Evolutionary conservation across 2,113 vertebrate genomes (phyloP).

Genomic region (Silurus glanis): DNA sequence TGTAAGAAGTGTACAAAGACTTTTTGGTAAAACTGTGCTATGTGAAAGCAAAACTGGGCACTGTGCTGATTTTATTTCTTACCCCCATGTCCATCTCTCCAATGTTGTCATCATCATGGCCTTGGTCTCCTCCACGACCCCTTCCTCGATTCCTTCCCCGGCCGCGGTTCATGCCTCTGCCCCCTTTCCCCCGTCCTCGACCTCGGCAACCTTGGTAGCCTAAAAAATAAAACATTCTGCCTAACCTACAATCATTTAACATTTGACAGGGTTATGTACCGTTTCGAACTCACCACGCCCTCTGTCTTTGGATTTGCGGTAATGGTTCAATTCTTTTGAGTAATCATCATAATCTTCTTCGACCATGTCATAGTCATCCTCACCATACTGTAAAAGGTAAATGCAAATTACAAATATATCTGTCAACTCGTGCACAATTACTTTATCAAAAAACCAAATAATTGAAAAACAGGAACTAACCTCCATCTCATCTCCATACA

Average conservation of each 20-base stretch:
- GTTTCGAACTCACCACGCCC: conserved; percentile 73
- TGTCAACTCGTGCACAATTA: neutral
- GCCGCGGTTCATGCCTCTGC: conserved; percentile 76
- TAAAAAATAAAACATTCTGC: conserved; percentile 47
- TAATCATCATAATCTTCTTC: conserved; percentile 89
- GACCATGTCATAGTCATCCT: conserved; percentile 79
- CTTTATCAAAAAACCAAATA: neutral
- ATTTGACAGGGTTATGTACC: neutral
- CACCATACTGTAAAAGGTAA: conserved; percentile 74
- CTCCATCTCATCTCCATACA: conserved; percentile 71
- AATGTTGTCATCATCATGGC: conserved; percentile 82
- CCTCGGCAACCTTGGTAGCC: conserved; percentile 77
- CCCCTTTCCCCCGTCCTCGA: conserved; percentile 69
- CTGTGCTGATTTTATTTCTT: conserved; percentile 43
- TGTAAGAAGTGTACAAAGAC: neutral
- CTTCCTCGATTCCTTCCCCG: conserved; percentile 77
- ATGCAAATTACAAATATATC: neutral
- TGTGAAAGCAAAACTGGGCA: no score
- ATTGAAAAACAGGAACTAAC: conserved; percentile 47
- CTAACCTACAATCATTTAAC: neutral
- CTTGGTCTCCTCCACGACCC: conserved; percentile 73
- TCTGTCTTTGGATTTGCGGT: conserved; percentile 84
- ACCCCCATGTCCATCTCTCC: conserved; percentile 89
- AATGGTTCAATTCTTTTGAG: conserved; percentile 84
- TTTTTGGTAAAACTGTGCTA: neutral